A percentile compares a stretch with the other conserved stretches of the same genome.
Evolutionary conservation across 2,113 vertebrate genomes (phyloP).

Genomic region (Melozone crissalis): DNA sequence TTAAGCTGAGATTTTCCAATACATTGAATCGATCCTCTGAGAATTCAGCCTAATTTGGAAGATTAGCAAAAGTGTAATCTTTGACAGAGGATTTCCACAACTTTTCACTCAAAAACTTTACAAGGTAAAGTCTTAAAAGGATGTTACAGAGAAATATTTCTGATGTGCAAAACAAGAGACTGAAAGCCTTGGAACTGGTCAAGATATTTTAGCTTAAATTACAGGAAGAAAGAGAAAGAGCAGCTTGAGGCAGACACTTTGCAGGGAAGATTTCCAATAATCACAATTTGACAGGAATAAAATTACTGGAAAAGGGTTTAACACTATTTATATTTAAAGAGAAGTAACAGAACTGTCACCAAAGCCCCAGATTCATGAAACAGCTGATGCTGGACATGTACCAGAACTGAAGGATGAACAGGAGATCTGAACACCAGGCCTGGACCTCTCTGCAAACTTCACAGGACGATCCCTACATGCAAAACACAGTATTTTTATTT

Average conservation of each 20-base stretch:
- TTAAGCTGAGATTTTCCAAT: neutral
- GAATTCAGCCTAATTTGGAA: neutral
- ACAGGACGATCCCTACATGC: constrained; percentile 86
- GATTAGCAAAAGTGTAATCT: neutral
- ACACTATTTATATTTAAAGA: neutral
- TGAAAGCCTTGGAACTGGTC: neutral
- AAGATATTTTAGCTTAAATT: neutral
- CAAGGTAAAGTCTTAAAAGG: neutral
- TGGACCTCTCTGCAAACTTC: constrained; percentile 94
- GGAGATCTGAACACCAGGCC: constrained; percentile 95
- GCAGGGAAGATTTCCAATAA: neutral
- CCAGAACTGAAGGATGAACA: constrained; percentile 97
- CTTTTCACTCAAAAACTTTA: neutral
- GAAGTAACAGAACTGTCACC: neutral
- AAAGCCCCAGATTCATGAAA: neutral
- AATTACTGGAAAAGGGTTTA: neutral
- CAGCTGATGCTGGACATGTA: constrained; percentile 57
- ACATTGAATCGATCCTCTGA: neutral
- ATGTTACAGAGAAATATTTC: neutral
- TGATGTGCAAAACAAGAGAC: neutral
- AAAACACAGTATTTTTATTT: neutral
- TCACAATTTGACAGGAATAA: neutral
- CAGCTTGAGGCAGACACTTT: neutral
- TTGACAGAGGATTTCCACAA: neutral
- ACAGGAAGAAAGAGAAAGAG: neutral